Evolutionary conservation across 2,888 invertebrate species (phyloP).

Genomic region (Tipula lateralis): DNA sequence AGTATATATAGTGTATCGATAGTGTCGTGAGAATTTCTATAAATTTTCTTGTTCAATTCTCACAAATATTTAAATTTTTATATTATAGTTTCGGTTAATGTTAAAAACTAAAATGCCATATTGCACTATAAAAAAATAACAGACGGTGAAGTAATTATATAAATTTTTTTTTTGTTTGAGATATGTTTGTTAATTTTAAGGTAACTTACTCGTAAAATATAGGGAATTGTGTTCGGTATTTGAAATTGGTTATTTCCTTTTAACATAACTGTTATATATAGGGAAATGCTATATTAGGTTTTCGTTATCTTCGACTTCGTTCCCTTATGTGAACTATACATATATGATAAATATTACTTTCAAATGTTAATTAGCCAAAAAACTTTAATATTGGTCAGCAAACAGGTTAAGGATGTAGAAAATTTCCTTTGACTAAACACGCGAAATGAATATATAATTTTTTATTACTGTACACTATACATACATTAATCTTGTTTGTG

Average conservation of each 20-base stretch:
- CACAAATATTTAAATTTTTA: background rate
- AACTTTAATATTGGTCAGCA: background rate
- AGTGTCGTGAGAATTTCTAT: constrained; percentile 11
- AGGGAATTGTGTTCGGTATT: background rate
- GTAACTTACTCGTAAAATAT: background rate
- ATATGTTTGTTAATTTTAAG: background rate
- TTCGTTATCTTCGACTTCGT: constrained; percentile 12
- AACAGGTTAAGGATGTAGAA: background rate
- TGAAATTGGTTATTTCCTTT: constrained; percentile 35
- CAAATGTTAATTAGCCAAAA: background rate
- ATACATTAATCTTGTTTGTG: background rate
- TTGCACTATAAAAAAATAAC: constrained; percentile 31
- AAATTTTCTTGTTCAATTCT: background rate
- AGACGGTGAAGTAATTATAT: constrained; percentile 35
- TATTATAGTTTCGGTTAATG: background rate
- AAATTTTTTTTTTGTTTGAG: constrained; percentile 20
- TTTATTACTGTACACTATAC: background rate
- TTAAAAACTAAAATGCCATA: background rate
- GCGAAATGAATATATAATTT: constrained; percentile 16
- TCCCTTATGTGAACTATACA: background rate
- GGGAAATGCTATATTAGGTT: constrained; percentile 19
- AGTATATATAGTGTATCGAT: background rate
- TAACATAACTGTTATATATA: background rate
- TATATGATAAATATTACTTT: background rate
- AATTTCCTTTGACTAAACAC: background rate